A percentile compares a stretch with the other conserved stretches of the same genome.
Conservation (phyloP, 2,113 vertebrate genomes). For the Polypterus senegalus region DNA sequence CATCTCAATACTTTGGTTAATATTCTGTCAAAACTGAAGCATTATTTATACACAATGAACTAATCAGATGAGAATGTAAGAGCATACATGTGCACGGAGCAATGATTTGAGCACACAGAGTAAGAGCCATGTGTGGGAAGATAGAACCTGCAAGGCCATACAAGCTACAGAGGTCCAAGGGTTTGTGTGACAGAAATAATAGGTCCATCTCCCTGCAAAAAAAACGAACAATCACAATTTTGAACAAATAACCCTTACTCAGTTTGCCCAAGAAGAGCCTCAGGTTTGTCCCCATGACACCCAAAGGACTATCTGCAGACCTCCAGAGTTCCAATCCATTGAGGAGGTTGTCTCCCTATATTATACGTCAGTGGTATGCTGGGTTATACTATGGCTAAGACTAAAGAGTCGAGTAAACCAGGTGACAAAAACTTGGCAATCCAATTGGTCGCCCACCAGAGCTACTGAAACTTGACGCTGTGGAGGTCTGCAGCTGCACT, state of each 20-base stretch:
- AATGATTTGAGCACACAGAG: conserved; percentile 10
- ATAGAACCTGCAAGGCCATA: conserved; percentile 4
- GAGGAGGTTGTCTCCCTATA: no score
- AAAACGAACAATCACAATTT: conserved; percentile 12
- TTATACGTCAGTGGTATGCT: no score
- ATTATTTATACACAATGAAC: conserved; percentile 11
- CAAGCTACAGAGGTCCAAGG: conserved; percentile 2
- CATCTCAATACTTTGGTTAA: conserved; percentile 15
- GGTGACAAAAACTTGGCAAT: no score
- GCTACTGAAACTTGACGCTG: no score
- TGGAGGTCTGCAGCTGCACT: no score
- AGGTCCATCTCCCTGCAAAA: conserved; percentile 7
- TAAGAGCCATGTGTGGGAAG: conserved; percentile 1
- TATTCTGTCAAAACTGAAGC: conserved; percentile 13
- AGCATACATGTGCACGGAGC: conserved; percentile 12
- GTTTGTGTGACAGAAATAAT: conserved; percentile 4
- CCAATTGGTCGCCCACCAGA: no score
- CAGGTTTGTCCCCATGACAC: conserved; percentile 15
- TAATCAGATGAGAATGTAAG: conserved; percentile 12
- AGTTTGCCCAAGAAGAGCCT: conserved; percentile 14
- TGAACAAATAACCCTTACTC: conserved; percentile 7
- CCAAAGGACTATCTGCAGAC: no score
- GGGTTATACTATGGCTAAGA: no score
- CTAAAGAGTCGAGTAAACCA: no score
- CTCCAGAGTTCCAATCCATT: no score